Percentiles rank a stretch among this genome's conserved stretches.
Conservation (phyloP, 2,888 invertebrate species). For the Drosophila monieri region DNA sequence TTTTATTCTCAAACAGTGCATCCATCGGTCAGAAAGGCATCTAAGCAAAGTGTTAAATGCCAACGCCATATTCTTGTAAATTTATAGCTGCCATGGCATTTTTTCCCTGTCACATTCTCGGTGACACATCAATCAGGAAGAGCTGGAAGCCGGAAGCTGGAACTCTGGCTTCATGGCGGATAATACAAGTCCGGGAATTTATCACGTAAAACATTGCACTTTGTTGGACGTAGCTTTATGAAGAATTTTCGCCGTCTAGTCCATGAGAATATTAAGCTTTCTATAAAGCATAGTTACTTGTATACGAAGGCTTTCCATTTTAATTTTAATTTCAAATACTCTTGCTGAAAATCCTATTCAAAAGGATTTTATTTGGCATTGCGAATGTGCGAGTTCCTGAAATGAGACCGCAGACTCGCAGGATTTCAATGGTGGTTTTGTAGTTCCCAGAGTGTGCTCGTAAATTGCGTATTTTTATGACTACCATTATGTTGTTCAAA, state of each 20-base stretch:
- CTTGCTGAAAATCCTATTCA: constrained; percentile 11
- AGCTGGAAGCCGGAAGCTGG: constrained; percentile 1
- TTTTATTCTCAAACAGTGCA: constrained; percentile 5
- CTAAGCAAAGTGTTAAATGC: neutral
- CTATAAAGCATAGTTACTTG: neutral
- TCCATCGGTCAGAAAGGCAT: neutral
- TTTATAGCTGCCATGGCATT: neutral
- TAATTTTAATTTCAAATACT: neutral
- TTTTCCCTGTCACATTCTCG: constrained; percentile 1
- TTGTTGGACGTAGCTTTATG: constrained; percentile 7
- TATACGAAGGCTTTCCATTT: neutral
- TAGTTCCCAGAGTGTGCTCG: constrained; percentile 13
- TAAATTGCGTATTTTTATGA: constrained; percentile 43
- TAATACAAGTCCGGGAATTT: constrained; percentile 15
- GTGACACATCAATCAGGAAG: constrained; percentile 22
- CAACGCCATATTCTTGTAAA: neutral
- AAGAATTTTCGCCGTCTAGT: constrained; percentile 8
- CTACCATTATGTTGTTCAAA: constrained; percentile 40
- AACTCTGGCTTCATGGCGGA: constrained; percentile 13
- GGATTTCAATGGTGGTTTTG: constrained; percentile 30
- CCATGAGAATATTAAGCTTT: constrained; percentile 1
- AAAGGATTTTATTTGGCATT: constrained; percentile 14
- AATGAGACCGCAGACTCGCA: constrained; percentile 11
- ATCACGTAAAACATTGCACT: constrained; percentile 20
- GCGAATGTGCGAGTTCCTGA: constrained; percentile 12